Base-by-base conservation (phyloP, 2,797 vertebrate genomes). In the Cryptoblepharus egeriae region DNA sequence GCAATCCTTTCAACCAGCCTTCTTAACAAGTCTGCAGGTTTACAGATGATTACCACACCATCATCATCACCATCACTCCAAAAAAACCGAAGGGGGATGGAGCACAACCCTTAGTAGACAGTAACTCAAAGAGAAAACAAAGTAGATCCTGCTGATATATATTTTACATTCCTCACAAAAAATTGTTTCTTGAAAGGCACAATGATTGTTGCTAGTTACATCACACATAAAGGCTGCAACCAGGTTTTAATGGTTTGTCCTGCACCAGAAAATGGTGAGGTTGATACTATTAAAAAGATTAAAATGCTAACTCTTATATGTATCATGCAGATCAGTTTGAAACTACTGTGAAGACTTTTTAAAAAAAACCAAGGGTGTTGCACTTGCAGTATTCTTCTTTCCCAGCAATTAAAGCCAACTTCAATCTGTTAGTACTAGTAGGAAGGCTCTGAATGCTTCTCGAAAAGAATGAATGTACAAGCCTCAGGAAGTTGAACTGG, bases 381-480 rank as follows among this genome's bases (percentile, higher is more conserved):
- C 32, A 64, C n/a, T 84, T 73, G 9, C 12, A 35, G 52, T 58
- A 12, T 74, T 52, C 37, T 58, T 74, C 63, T 61, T 79, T 79
- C 30, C 37, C 63, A 74, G 24, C 52, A 68, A 67, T 60, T 84
- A 67, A 67, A 74, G 30, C 52, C 61, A 67, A 60, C 20, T 39
- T 73, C 37, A 67, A 58, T 74, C 22, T 67, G 63, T 68, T 73
- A 49, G 52, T 68, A 52, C 26, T 61, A 45, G 45, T 3, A 15
- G 6, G 35, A 49, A 35, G 32, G 7, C 39, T 74, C 24, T 42
- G 22, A n/a, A 22, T n/a, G 49, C 57, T 61, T 70, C 35, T 28
- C 58, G 45, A 75, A 15, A 78, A 30, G 60, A 70, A 82, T 39
- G 68, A 45, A 58, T 65, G 75, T 61, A 22, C 70, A 83, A 73